These are phyloP conservation scores for Ciconia maguari DNA, from an alignment of 2,113 vertebrate species.

Conservation along the genomic window DNA sequence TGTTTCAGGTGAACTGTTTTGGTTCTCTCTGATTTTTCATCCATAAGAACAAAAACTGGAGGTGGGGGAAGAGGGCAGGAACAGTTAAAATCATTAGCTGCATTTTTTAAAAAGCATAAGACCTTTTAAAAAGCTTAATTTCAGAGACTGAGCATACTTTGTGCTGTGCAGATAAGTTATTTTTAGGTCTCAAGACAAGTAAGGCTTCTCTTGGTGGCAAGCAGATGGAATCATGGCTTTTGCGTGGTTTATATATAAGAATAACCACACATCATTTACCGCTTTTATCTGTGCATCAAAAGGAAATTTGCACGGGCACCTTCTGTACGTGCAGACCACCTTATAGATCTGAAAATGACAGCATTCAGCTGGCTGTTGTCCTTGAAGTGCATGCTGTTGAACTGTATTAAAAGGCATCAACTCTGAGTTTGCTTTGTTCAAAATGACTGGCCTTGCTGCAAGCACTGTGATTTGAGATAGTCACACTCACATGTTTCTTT, in stretches of 20 bases:
- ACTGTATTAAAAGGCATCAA: neutral
- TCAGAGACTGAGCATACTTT: neutral
- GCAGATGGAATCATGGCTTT: neutral
- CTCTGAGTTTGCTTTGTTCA: neutral
- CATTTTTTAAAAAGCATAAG: neutral
- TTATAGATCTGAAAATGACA: neutral
- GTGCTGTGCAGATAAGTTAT: neutral
- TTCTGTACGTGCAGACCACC: neutral
- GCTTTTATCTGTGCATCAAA: neutral
- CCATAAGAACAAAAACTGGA: neutral
- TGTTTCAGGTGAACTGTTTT: neutral
- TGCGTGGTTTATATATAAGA: neutral
- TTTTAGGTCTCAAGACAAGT: neutral
- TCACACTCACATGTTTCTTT: neutral
- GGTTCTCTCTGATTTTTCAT: neutral
- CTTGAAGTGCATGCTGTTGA: neutral
- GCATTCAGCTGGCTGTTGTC: neutral
- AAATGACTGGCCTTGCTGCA: neutral
- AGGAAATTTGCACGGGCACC: neutral
- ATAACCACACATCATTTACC: neutral
- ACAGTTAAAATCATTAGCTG: neutral
- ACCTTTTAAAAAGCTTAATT: neutral
- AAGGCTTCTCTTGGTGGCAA: neutral
- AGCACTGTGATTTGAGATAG: neutral
- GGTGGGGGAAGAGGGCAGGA: neutral